Percentiles rank a stretch among this genome's conserved stretches.
Conservation (phyloP, 1,140 invertebrate species). For the Caenorhabditis remanei region DNA sequence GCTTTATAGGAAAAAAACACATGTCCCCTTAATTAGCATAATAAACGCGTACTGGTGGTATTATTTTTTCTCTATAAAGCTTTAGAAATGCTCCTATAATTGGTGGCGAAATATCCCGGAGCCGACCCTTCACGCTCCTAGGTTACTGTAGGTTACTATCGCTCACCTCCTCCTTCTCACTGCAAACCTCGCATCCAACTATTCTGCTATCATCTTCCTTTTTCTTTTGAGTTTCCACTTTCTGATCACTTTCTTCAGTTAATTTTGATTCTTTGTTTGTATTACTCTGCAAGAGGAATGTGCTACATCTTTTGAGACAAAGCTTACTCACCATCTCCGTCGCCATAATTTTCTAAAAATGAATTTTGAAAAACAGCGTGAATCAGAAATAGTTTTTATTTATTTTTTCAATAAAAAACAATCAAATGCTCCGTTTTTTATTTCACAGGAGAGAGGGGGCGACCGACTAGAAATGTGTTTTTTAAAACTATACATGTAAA, state of each 20-base stretch:
- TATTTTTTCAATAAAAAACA: too few relatives aligned
- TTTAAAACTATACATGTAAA: conserved; percentile 36
- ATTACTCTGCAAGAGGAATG: background rate
- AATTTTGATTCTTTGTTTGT: background rate
- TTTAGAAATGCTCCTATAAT: too few relatives aligned
- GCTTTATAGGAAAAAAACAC: too few relatives aligned
- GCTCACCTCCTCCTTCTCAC: background rate
- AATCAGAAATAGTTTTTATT: background rate
- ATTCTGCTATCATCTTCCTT: background rate
- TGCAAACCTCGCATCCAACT: background rate
- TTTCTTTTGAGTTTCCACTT: background rate
- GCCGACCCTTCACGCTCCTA: background rate
- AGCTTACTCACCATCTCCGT: background rate
- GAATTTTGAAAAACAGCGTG: background rate
- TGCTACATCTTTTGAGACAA: background rate
- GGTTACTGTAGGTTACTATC: background rate
- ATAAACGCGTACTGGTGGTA: too few relatives aligned
- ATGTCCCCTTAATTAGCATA: too few relatives aligned
- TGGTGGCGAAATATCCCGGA: too few relatives aligned
- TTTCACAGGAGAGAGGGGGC: background rate
- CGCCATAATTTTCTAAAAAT: background rate
- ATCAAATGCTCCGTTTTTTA: background rate
- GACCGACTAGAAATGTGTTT: conserved; percentile 28
- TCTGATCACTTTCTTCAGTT: background rate
- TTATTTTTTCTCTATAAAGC: too few relatives aligned